These are phyloP conservation scores for Pelobates cultripes DNA, from an alignment of 2,797 vertebrate genomes.

Conservation along the genomic window DNA sequence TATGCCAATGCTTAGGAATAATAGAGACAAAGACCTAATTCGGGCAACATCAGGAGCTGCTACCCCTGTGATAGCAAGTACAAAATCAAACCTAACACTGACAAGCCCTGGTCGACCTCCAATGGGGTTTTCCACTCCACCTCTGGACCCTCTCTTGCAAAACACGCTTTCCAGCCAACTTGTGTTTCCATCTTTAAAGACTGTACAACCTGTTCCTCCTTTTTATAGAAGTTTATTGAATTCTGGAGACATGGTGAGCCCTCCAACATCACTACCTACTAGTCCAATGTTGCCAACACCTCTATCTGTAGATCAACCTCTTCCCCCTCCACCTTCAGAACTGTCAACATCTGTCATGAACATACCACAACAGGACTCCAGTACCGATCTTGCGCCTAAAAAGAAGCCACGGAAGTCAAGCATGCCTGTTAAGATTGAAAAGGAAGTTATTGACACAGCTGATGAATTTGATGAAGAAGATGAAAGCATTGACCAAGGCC, in stretches of 20 bases:
- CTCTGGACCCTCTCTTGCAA: conserved; percentile 90
- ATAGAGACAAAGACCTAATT: conserved; percentile 97
- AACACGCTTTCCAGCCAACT: conserved; percentile 91
- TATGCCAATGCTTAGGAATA: conserved; percentile 91
- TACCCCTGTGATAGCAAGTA: conserved; percentile 95
- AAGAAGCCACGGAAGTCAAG: conserved; percentile 98
- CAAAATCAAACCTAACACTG: conserved; percentile 87
- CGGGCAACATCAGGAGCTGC: conserved; percentile 86
- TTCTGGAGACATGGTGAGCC: conserved; percentile 92
- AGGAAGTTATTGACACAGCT: conserved; percentile 95
- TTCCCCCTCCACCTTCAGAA: conserved; percentile 70
- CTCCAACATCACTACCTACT: conserved; percentile 91
- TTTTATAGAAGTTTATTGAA: conserved; percentile 96
- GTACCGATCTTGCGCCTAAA: conserved; percentile 88
- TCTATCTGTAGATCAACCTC: conserved; percentile 74
- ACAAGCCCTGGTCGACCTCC: conserved; percentile 94
- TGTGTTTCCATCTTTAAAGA: conserved; percentile 94
- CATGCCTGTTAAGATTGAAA: conserved; percentile 99
- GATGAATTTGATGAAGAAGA: conserved; percentile 96
- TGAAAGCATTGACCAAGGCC: conserved; percentile 82
- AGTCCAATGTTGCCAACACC: conserved; percentile 90
- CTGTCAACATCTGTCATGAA: conserved; percentile 71
- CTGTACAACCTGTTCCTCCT: conserved; percentile 96
- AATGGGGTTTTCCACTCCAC: conserved; percentile 93
- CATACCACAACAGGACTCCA: conserved; percentile 71